phyloP scores from a whole-genome alignment of 2,113 vertebrate species.

The Scomber colias region DNA sequence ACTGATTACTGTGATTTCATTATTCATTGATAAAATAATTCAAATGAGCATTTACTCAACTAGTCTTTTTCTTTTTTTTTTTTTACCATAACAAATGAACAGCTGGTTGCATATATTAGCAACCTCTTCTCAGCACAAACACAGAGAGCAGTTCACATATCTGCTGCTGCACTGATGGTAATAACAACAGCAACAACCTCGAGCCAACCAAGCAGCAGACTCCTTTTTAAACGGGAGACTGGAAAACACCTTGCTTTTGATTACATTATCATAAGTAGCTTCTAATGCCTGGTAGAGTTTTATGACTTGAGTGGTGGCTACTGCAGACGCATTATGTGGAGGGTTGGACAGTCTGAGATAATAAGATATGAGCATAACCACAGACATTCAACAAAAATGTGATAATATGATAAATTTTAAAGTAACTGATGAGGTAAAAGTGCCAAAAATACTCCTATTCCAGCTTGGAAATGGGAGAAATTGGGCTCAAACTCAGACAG shows the following conservation, averaged over 20 bases:
- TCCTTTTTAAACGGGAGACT: no score
- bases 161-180: neutral
- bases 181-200: neutral
- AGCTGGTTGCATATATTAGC: slow-evolving; percentile 3
- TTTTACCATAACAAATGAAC: slow-evolving; percentile 8
- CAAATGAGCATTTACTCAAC: slow-evolving; percentile 6
- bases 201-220: neutral
- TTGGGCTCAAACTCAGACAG: no score
- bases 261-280: no score
- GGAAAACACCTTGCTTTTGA: no score
- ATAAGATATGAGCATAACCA: neutral
- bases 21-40: neutral
- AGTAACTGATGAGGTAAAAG: no score
- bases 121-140: neutral
- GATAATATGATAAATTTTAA: no score
- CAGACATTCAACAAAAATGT: no score
- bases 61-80: neutral
- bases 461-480: no score
- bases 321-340: neutral
- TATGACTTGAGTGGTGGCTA: no score
- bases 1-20: neutral
- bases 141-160: no score
- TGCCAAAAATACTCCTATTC: no score
- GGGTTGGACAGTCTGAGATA: neutral
- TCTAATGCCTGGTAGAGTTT: neutral